phyloP scores from a whole-genome alignment of 2,797 vertebrate genomes.

The Lophius americanus region DNA sequence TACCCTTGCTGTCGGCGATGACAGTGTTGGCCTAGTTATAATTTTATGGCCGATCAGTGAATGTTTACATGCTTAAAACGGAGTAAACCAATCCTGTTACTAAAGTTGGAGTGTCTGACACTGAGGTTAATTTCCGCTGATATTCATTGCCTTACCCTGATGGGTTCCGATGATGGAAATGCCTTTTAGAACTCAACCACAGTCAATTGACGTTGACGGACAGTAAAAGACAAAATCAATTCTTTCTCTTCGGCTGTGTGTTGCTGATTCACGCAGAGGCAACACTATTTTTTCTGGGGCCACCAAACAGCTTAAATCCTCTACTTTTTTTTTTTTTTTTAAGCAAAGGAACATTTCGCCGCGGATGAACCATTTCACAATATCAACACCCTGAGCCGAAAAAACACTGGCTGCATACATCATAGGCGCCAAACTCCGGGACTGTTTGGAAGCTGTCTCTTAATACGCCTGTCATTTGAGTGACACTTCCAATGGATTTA shows the following conservation, averaged over 20 bases:
- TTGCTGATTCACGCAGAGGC: constrained; percentile 58
- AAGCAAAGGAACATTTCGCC: constrained; percentile 54
- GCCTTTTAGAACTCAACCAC: constrained; percentile 61
- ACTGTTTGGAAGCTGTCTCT: constrained; percentile 44
- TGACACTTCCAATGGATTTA: constrained; percentile 52
- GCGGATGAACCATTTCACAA: constrained; percentile 46
- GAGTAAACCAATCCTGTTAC: constrained; percentile 12
- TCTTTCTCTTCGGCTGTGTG: constrained; percentile 47
- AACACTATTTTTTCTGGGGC: constrained; percentile 45
- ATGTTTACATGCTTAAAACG: constrained; percentile 21
- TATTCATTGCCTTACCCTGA: constrained; percentile 47
- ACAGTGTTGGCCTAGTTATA: too few species aligned
- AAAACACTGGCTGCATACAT: constrained; percentile 62
- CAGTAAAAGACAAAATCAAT: constrained; percentile 69
- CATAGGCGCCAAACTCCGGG: constrained; percentile 45
- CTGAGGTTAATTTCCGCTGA: constrained; percentile 13
- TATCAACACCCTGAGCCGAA: constrained; percentile 62
- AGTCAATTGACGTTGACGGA: constrained; percentile 72
- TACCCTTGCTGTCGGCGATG: too few species aligned
- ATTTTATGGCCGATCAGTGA: constrained; percentile 1
- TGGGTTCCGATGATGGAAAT: constrained; percentile 48
- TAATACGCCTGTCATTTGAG: constrained; percentile 23
- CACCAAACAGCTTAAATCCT: constrained; percentile 63
- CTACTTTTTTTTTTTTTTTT: constrained; percentile 56
- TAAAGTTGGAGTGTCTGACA: constrained; percentile 5